Base-by-base conservation (phyloP, 2,888 invertebrate genomes). In the Ephialtes manifestator region DNA sequence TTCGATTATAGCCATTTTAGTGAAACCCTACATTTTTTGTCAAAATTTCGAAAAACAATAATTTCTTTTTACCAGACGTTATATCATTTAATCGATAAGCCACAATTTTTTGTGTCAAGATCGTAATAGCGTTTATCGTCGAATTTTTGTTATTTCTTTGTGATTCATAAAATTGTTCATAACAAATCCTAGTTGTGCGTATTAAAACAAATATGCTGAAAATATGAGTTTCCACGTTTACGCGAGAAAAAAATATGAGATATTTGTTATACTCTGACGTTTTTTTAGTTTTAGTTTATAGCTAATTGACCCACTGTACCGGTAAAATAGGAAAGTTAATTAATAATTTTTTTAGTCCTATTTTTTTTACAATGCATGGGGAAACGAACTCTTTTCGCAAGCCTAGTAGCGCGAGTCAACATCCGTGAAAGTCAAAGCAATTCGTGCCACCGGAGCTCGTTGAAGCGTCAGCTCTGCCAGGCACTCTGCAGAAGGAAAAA, bases 361-460 rank as follows among this genome's bases (percentile, higher is more conserved):
- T 20, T n/a, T 60, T 60, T 74, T 74, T 28, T 46, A 46, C 13
- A n/a, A 72, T n/a, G 18, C 20, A 72, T 24, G 72, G 55, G 11
- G 10, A 43, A 46, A 15, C 28, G 43, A 58, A 43, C 74, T 60
- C 60, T 60, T 74, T 58, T 10, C 60, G 71, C 53, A 71, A 51
- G 1, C 65, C 31, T 71, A 20, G 35, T 11, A 39, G 20, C 28
- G 15, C 28, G 48, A 35, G 74, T 60, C 74, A 74, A 74, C 58
- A 60, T 72, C 67, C 53, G 51, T 48, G 58, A 46, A 74, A 74
- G 74, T 74, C 72, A 72, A 72, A 72, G 67, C 51, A 65, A 80
- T 72, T 80, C 53, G 51, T 63, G 63, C 72, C n/a, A n/a, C n/a
- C 15, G 72, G 72, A 46, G 55, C 68, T 78, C 24, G 70, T 28